These are phyloP conservation scores for Tenualosa ilisha DNA, from an alignment of 2,797 vertebrate species.

Conservation along the genomic window DNA sequence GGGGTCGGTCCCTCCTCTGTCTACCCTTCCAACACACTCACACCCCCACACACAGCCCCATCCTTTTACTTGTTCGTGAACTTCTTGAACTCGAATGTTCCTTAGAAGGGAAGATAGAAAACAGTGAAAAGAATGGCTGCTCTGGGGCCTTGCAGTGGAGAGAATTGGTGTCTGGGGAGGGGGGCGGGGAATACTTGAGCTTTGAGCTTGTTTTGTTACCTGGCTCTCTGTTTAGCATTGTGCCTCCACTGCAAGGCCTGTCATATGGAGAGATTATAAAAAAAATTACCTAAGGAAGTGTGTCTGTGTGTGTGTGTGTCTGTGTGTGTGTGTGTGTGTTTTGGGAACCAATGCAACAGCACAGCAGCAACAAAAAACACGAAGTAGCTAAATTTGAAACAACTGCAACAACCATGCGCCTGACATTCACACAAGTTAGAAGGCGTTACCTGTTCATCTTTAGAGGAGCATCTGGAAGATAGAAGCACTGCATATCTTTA, in stretches of 20 bases:
- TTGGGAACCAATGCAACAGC: neutral
- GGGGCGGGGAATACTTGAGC: neutral
- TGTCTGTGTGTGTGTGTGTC: neutral
- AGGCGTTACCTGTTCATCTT: neutral
- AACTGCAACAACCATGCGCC: neutral
- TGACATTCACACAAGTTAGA: neutral
- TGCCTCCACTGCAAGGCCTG: neutral
- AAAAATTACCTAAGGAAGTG: neutral
- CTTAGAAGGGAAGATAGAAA: neutral
- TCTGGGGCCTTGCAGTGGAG: neutral
- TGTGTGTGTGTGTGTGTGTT: neutral
- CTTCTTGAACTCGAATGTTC: neutral
- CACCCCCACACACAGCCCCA: neutral
- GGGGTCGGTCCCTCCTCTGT: neutral
- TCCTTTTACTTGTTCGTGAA: neutral
- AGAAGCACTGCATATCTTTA: neutral
- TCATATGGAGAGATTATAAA: neutral
- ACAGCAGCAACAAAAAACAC: neutral
- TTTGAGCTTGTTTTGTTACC: neutral
- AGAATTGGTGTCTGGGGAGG: neutral
- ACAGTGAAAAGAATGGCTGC: neutral
- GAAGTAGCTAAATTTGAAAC: neutral
- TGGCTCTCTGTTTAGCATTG: neutral
- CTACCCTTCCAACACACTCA: neutral
- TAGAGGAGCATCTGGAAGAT: neutral